Evolutionary conservation across 1,140 invertebrate genomes (phyloP).

Genomic region (Littorina saxatilis): DNA sequence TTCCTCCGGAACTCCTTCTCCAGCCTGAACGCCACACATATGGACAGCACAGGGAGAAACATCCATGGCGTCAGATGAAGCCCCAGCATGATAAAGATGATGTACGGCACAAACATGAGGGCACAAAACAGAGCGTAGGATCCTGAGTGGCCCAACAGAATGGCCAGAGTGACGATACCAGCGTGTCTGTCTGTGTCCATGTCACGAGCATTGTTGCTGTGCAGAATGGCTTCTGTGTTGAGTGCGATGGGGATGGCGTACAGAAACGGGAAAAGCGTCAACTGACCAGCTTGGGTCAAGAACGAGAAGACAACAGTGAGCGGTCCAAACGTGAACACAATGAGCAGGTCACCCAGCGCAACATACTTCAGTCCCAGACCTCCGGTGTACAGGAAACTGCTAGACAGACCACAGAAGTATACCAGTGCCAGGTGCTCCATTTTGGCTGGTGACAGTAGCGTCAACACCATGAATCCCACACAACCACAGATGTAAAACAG

Average conservation of each 20-base stretch:
- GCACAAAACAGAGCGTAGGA: slow-evolving; percentile 94
- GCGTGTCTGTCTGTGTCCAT: slow-evolving; percentile 89
- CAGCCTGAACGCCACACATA: slow-evolving; percentile 91
- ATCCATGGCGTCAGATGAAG: slow-evolving; percentile 89
- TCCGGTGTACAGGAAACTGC: slow-evolving; percentile 86
- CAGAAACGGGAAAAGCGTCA: slow-evolving; percentile 82
- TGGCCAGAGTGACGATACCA: slow-evolving; percentile 94
- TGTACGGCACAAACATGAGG: slow-evolving; percentile 93
- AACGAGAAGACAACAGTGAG: slow-evolving; percentile 96
- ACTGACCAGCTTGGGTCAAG: slow-evolving; percentile 90
- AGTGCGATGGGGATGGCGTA: slow-evolving; percentile 95
- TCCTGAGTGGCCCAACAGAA: slow-evolving; percentile 92
- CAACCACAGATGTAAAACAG: slow-evolving; percentile 91
- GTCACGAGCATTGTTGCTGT: slow-evolving; percentile 96
- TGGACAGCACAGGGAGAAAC: slow-evolving; percentile 89
- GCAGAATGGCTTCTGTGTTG: slow-evolving; percentile 95
- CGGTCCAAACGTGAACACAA: slow-evolving; percentile 95
- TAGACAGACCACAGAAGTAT: slow-evolving; percentile 96
- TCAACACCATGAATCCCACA: slow-evolving; percentile 89
- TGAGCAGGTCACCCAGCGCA: slow-evolving; percentile 91
- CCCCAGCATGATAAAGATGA: slow-evolving; percentile 89
- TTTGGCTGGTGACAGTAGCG: slow-evolving; percentile 88
- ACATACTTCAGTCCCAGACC: slow-evolving; percentile 95
- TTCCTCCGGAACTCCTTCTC: slow-evolving; percentile 91
- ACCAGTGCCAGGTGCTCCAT: slow-evolving; percentile 95